Base-by-base conservation (phyloP, 2,113 vertebrate species). In the Cryptomyrus ogoouensis region DNA sequence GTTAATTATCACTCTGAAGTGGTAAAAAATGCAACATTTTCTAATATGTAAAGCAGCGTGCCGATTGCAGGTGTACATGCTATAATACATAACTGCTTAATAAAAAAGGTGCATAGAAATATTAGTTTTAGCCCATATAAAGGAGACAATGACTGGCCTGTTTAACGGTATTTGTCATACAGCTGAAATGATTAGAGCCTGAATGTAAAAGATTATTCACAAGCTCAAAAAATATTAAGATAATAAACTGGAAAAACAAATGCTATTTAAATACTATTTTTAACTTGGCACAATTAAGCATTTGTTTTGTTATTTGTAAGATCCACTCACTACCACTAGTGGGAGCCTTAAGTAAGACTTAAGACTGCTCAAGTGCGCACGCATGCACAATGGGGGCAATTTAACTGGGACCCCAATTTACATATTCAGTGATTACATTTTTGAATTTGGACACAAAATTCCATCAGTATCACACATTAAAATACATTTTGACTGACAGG, bases 281-380 rank as follows among this genome's bases (percentile, higher is more conserved):
- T 80, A 42, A 80, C 35, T 80, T 0, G 10, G 10, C 74, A 17
- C 35, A 80, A 42, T 80, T 39, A 35, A 15, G 70, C 70, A 77
- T 39, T 77, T 19, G 27, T 39, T 77, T 39, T 80, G 35, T 42
- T 42, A 17, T 42, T 35, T 80, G 74, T 8, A 80, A 42, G 17
- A 42, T 80, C 74, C 35, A 42, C 74, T 80, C 17, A 1, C 31
- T 19, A 91, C 95, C 96, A 95, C 94, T 24, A 90, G 89, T 93
- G 92, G 95, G 95, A 31, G 93, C 93, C 91, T 90, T 39, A 83
- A 44, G 62, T 50, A 90, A 88, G 91, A 91, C 52, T 39, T 39
- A 89, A 91, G 87, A 91, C 70, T 15, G 49, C 50, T 89, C 44
- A 89, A 44, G 35, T 24, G 62, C 39, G 9, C 58, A 66, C 0